These are phyloP conservation scores for Eudasyphora cyanicolor DNA, from an alignment of 2,888 invertebrate genomes.

Conservation along the genomic window DNA sequence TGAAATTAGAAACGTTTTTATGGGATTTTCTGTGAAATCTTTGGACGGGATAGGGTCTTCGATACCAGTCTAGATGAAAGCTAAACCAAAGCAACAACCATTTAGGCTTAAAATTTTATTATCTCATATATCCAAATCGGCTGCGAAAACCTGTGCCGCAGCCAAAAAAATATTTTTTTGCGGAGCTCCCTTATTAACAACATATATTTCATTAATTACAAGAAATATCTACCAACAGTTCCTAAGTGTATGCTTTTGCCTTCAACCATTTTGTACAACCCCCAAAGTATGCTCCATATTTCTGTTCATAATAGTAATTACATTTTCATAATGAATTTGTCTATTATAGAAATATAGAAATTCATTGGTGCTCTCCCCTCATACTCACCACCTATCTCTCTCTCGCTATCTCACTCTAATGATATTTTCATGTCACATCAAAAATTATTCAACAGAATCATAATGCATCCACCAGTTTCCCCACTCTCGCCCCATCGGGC, in stretches of 20 bases:
- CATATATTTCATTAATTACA: neutral
- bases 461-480: constrained; percentile 12
- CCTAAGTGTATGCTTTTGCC: constrained; percentile 29
- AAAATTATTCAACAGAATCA: neutral
- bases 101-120: no score
- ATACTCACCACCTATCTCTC: neutral
- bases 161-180: no score
- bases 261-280: constrained; percentile 49
- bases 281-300: constrained; percentile 60
- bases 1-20: no score
- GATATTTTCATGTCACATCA: constrained; percentile 12
- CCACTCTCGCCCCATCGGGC: neutral
- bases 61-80: no score
- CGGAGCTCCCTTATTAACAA: no score
- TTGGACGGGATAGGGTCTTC: no score
- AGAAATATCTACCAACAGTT: neutral
- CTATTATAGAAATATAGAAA: constrained; percentile 31
- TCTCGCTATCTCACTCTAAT: neutral
- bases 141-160: no score
- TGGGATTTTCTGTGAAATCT: no score
- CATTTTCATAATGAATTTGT: constrained; percentile 44
- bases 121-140: no score
- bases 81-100: no score
- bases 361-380: constrained; percentile 26
- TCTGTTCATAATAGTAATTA: constrained; percentile 56